phyloP scores from a whole-genome alignment of 1,140 invertebrate species.

The Eurosta solidaginis region DNA sequence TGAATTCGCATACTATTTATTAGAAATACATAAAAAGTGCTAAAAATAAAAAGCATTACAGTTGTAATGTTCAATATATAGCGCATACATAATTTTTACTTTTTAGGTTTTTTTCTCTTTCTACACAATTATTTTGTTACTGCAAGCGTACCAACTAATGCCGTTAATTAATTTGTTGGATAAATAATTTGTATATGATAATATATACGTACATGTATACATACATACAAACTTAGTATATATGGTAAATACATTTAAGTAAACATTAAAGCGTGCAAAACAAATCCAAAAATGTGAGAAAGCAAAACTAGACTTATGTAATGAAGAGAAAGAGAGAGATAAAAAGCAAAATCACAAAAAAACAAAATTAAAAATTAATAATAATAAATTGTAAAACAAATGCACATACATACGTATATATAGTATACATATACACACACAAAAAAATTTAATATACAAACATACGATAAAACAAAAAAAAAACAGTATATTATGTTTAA shows the following conservation, averaged over 20 bases:
- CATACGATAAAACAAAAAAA: too few relatives aligned
- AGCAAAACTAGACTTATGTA: background rate
- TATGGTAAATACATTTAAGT: too few relatives aligned
- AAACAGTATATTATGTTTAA: slow-evolving; percentile 27
- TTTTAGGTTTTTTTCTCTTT: background rate
- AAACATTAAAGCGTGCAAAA: background rate
- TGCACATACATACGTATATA: background rate
- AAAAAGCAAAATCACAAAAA: background rate
- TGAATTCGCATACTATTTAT: too few relatives aligned
- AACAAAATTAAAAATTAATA: background rate
- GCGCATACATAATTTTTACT: too few relatives aligned
- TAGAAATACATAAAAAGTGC: too few relatives aligned
- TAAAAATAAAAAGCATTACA: too few relatives aligned
- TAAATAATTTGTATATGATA: background rate
- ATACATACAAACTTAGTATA: too few relatives aligned
- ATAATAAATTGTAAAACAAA: background rate
- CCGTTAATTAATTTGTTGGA: background rate
- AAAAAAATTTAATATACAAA: background rate
- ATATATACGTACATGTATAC: too few relatives aligned
- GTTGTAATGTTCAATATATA: too few relatives aligned
- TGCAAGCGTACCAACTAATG: background rate
- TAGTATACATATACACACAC: background rate
- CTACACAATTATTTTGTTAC: background rate
- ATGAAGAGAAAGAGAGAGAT: background rate
- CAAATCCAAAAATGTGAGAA: background rate